Conservation (phyloP, 1,140 invertebrate species). For the Nasonia vitripennis region DNA sequence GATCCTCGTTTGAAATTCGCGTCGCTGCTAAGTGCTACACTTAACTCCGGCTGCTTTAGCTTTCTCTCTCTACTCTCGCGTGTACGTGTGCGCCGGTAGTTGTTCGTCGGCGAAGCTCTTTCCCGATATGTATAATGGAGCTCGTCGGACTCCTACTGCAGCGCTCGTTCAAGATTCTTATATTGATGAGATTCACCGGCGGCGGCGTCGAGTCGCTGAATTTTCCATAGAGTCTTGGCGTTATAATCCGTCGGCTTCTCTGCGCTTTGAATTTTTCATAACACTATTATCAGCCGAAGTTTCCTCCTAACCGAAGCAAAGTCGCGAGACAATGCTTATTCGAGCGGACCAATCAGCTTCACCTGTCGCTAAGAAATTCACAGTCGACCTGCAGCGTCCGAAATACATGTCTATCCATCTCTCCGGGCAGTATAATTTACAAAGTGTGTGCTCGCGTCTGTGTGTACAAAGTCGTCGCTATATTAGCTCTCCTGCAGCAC, state of each 20-base stretch:
- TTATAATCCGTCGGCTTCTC: no score
- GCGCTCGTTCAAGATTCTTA: constrained; percentile 21
- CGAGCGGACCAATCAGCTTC: constrained; percentile 16
- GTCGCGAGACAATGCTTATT: background rate
- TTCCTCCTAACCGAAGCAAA: no score
- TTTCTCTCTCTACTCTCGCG: no score
- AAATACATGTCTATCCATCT: background rate
- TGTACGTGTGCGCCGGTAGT: background rate
- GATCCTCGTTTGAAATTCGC: constrained; percentile 51
- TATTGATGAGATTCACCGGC: constrained; percentile 1
- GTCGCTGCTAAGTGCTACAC: constrained; percentile 51
- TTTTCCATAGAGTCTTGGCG: no score
- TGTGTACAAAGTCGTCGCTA: background rate
- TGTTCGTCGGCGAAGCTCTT: constrained; percentile 32
- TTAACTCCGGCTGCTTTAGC: constrained; percentile 30
- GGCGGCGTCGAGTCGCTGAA: no score
- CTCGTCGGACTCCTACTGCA: background rate
- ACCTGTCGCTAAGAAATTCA: background rate
- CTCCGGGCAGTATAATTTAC: constrained; percentile 4
- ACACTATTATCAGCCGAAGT: no score
- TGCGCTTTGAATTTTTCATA: no score
- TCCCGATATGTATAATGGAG: constrained; percentile 37
- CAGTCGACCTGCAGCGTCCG: background rate
- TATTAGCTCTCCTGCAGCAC: background rate
- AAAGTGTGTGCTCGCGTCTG: background rate